Conservation (phyloP, 2,888 invertebrate species). For the Sicus ferrugineus region DNA sequence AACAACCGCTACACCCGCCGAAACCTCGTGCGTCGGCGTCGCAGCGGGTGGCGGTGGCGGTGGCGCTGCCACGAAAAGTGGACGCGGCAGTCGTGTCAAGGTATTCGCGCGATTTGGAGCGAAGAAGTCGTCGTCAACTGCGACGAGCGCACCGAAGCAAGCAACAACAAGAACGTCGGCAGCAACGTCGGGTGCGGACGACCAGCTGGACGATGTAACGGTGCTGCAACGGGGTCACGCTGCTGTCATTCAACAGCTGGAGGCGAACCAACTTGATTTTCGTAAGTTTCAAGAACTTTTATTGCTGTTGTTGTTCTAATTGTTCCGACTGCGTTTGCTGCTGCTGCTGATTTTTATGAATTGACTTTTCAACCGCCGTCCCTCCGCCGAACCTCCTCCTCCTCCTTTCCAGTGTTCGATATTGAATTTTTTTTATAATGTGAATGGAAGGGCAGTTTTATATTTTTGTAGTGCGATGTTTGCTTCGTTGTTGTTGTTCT, state of each 20-base stretch:
- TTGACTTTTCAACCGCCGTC: neutral
- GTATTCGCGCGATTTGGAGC: constrained; percentile 58
- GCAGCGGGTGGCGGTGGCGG: no score
- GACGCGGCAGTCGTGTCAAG: constrained; percentile 55
- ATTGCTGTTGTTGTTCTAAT: constrained; percentile 31
- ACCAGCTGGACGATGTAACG: constrained; percentile 39
- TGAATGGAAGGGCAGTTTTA: constrained; percentile 43
- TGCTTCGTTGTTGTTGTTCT: constrained; percentile 16
- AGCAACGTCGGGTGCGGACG: constrained; percentile 38
- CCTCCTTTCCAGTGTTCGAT: no score
- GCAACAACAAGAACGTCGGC: constrained; percentile 33
- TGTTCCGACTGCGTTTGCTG: constrained; percentile 29
- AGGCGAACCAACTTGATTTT: constrained; percentile 59
- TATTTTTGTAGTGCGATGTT: constrained; percentile 16
- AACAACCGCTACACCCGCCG: constrained; percentile 17
- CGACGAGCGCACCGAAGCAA: constrained; percentile 29
- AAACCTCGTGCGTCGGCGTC: constrained; percentile 22
- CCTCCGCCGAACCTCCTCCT: no score
- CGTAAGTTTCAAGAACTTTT: constrained; percentile 53
- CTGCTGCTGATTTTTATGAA: constrained; percentile 41
- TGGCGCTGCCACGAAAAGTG: constrained; percentile 50
- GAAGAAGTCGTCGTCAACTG: constrained; percentile 49
- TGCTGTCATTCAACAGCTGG: constrained; percentile 50
- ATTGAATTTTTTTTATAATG: no score
- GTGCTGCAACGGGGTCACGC: constrained; percentile 42